Evolutionary conservation across 2,113 vertebrate genomes (phyloP), one percentile per base, ranked within the genome.

Genomic region (Lates calcarifer): DNA sequence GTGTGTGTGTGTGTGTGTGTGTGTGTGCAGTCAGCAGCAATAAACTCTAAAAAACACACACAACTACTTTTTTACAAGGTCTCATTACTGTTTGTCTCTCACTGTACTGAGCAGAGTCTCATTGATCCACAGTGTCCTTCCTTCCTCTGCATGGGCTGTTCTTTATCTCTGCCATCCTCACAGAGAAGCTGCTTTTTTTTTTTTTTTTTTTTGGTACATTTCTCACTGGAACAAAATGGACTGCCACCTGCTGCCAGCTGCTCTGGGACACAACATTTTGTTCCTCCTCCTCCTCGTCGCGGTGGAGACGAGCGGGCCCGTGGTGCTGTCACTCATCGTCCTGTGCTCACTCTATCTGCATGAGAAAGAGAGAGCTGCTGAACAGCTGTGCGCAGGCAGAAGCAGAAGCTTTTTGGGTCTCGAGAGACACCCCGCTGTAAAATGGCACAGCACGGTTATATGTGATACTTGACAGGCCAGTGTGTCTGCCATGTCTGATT

Each of bases 101-200:
- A 61, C 22, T 60, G 26, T 60, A 10, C 43, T 35, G 37, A 68
- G 41, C 73, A 33, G 60, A 11, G 67, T 22, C 43, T 62, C 61
- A 9, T 77, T 86, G 86, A 87, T 89, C 74, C 74, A 63, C 51
- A n/a, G 62, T 79, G 75, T 88, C 65, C 62, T 71, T 72, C 66
- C 53, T 80, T 74, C 64, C 56, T 51, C 31, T 57, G 78, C 66
- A 81, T 77, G 76, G 55, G 29, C 86, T 81, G 41, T 78, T 86
- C 77, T 56, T 47, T 13, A 57, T 58, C 29, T 64, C 55, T 68
- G 74, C 67, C 61, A 4, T 84, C 57, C 29, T 58, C 72, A n/a
- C 31, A 22, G 43, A 68, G 66, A 79, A 77, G 64, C 51, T 78
- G 64, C 73, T 87, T 45, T 45, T 3, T 45, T 17, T 17, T 5